Evolutionary conservation across 2,888 invertebrate species (phyloP), one percentile per base, ranked within the genome.

Genomic region (Rambutsinella grinnellia): DNA sequence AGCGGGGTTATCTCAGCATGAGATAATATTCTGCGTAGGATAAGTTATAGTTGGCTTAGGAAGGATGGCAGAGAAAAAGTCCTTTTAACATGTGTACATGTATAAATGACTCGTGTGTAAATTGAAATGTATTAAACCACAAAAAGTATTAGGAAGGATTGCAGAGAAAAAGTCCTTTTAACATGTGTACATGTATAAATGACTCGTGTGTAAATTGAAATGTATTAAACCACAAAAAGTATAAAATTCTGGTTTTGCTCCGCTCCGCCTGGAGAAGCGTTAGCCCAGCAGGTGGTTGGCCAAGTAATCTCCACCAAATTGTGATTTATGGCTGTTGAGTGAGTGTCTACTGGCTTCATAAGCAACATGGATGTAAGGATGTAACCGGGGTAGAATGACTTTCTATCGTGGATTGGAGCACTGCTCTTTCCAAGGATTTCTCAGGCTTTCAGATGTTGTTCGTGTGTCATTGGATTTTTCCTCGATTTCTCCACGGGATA

Each of bases 231-330:
- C 72, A 63, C 74, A 65, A n/a, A 61, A 80, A 81, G 77, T 81
- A 81, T 81, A 80, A 81, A 81, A 82, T 80, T 76, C 75, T 68
- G 66, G 62, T n/a, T n/a, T n/a, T n/a, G n/a, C n/a, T n/a, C n/a
- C n/a, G n/a, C n/a, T n/a, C n/a, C n/a, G n/a, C n/a, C n/a, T n/a
- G n/a, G 79, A 79, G 75, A 81, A 81, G 81, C 74, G 79, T 75
- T 72, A 51, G 71, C 83, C 81, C 80, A 81, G 81, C 81, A 82
- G 82, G 83, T 82, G 82, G 83, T 83, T 83, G 83, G 82, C 76
- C 80, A 79, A 82, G 83, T 83, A 83, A 83, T 83, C 82, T 82
- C 78, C 80, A 80, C 83, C 82, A 83, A 83, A 83, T 83, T 83
- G 83, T 83, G 83, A 83, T 83, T 83, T 83, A 83, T 83, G 81